Evolutionary conservation across 2,113 vertebrate genomes (phyloP).

Genomic region (Seriola dumerili): DNA sequence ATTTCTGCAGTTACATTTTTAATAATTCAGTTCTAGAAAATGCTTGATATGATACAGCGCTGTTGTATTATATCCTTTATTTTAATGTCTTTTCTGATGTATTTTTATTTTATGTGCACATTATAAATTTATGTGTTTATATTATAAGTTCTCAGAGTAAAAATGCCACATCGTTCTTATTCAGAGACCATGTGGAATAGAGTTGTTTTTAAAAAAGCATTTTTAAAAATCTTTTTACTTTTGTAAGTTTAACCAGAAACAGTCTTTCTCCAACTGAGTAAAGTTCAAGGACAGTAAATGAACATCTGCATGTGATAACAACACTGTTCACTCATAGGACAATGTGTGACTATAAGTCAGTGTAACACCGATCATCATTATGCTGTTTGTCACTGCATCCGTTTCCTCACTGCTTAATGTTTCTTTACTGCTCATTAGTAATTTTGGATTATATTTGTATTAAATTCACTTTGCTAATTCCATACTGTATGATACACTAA

Average conservation of each 20-base stretch:
- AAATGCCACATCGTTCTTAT: not conserved
- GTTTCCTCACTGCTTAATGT: constrained; percentile 37
- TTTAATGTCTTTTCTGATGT: not conserved
- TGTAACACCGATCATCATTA: not conserved
- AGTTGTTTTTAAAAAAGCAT: not conserved
- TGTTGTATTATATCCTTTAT: not conserved
- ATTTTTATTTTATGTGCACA: not conserved
- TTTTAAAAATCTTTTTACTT: not conserved
- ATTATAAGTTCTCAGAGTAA: not conserved
- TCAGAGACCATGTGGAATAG: not conserved
- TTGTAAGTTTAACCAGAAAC: not conserved
- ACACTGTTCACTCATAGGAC: not conserved
- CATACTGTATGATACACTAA: constrained; percentile 58
- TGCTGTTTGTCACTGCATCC: constrained; percentile 30
- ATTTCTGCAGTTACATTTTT: not conserved
- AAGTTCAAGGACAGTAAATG: not conserved
- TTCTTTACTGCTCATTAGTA: not conserved
- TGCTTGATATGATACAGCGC: too few relatives aligned
- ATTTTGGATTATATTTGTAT: constrained; percentile 5
- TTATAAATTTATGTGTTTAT: not conserved
- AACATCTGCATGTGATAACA: constrained; percentile 10
- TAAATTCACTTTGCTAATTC: constrained; percentile 36
- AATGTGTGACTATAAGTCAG: not conserved
- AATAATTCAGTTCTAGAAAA: not conserved
- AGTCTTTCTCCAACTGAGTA: not conserved